Evolutionary conservation across 2,888 invertebrate species (phyloP).

Genomic region (Zaprionus lineosus): DNA sequence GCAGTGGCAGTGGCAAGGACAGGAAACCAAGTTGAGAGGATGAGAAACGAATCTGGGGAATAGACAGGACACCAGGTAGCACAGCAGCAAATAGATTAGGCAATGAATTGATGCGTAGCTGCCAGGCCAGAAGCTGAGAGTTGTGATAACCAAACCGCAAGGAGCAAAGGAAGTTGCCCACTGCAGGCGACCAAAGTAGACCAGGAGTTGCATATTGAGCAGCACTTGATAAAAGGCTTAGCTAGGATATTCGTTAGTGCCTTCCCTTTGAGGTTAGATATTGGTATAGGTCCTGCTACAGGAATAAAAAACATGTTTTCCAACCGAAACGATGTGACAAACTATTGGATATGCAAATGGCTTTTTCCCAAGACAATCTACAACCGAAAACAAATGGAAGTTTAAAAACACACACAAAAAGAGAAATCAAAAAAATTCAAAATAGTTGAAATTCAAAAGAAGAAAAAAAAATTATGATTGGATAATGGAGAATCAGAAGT

Average conservation of each 20-base stretch:
- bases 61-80: slow-evolving; percentile 33
- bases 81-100: slow-evolving; percentile 73
- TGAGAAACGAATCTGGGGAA: no score
- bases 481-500: slow-evolving; percentile 5
- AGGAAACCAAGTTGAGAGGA: no score
- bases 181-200: slow-evolving; percentile 31
- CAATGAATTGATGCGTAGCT: slow-evolving; percentile 77
- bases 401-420: no score
- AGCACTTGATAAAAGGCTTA: slow-evolving; percentile 74
- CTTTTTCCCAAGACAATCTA: slow-evolving; percentile 43
- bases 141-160: slow-evolving; percentile 72
- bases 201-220: slow-evolving; percentile 67
- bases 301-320: slow-evolving; percentile 53
- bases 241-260: slow-evolving; percentile 66
- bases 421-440: no score
- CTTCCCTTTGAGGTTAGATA: slow-evolving; percentile 40
- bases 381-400: slow-evolving; percentile 48
- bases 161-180: slow-evolving; percentile 51
- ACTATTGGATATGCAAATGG: slow-evolving; percentile 63
- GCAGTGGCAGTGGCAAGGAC: not conserved
- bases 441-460: no score
- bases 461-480: no score
- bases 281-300: slow-evolving; percentile 16
- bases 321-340: slow-evolving; percentile 60
- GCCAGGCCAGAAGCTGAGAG: slow-evolving; percentile 67